Percentiles rank a stretch among this genome's conserved stretches.
phyloP scores from a whole-genome alignment of 2,797 vertebrate species.

The Clamator glandarius region DNA sequence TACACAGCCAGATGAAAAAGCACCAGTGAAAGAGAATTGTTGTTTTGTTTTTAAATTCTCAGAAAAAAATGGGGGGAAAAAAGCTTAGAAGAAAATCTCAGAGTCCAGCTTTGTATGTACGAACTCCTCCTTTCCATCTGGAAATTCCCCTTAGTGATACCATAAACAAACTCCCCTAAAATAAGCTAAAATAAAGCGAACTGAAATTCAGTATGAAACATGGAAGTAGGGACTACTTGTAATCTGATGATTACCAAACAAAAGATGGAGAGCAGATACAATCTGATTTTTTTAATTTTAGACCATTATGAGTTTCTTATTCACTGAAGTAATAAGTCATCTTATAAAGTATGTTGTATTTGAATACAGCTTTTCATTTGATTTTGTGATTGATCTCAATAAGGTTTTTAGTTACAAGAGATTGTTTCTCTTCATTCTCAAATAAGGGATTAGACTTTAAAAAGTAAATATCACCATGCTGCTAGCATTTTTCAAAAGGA shows the following conservation, averaged over 20 bases:
- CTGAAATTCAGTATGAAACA: constrained; percentile 15
- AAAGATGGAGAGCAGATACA: neutral
- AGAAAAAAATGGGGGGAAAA: neutral
- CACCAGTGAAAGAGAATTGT: neutral
- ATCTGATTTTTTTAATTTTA: constrained; percentile 33
- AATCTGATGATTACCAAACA: constrained; percentile 1
- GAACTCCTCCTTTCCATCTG: constrained; percentile 42
- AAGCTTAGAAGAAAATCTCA: constrained; percentile 34
- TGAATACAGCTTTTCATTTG: neutral
- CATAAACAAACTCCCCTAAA: constrained; percentile 37
- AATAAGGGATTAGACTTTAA: constrained; percentile 17
- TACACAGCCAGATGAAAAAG: constrained; percentile 60
- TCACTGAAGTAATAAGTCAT: neutral
- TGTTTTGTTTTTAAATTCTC: constrained; percentile 37
- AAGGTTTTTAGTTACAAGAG: neutral
- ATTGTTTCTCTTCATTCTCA: neutral
- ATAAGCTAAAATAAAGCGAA: constrained; percentile 28
- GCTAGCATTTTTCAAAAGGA: neutral
- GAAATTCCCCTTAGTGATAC: constrained; percentile 53
- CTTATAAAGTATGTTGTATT: neutral
- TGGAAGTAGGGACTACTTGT: neutral
- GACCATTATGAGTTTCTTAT: constrained; percentile 1
- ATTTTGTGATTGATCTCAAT: constrained; percentile 17
- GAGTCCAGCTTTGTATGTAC: neutral
- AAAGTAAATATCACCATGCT: neutral